A percentile compares a stretch with the other conserved stretches of the same genome.
Evolutionary conservation across 2,888 invertebrate genomes (phyloP).

Genomic region (Steinernema hermaphroditum): DNA sequence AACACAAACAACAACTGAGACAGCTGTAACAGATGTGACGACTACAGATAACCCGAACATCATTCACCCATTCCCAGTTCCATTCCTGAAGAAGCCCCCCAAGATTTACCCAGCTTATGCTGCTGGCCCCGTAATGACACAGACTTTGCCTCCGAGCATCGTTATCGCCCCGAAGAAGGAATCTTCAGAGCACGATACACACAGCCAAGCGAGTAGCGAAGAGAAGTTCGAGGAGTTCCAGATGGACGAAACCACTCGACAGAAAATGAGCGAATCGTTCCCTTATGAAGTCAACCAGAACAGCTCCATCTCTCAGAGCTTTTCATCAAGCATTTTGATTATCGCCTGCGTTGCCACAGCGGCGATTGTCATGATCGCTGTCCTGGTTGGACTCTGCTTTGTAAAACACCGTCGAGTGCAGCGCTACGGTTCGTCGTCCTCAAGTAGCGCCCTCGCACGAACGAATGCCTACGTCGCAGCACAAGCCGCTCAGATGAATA

Average conservation of each 20-base stretch:
- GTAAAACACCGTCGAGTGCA: conserved; percentile 45
- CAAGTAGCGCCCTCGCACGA: conserved; percentile 49
- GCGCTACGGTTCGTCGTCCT: conserved; percentile 30
- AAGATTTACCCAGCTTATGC: conserved; percentile 42
- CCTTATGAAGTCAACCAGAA: conserved; percentile 34
- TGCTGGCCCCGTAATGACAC: conserved; percentile 28
- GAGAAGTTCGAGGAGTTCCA: conserved; percentile 10
- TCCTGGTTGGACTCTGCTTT: conserved; percentile 61
- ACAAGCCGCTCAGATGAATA: conserved; percentile 48
- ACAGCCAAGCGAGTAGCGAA: not conserved
- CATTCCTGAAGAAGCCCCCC: conserved; percentile 56
- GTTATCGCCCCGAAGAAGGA: conserved; percentile 46
- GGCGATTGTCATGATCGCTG: conserved; percentile 57
- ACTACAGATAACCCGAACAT: conserved; percentile 41
- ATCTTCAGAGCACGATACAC: not conserved
- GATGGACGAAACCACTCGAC: not conserved
- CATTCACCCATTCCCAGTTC: conserved; percentile 64
- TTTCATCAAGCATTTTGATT: conserved; percentile 55
- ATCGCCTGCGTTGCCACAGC: conserved; percentile 61
- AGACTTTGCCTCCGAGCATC: conserved; percentile 55
- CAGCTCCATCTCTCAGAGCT: not conserved
- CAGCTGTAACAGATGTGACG: not conserved
- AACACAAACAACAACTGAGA: not conserved
- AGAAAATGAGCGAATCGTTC: conserved; percentile 24
- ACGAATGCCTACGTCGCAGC: conserved; percentile 61